Conservation (phyloP, 2,113 vertebrate species). For the Callaeas wilsoni region DNA sequence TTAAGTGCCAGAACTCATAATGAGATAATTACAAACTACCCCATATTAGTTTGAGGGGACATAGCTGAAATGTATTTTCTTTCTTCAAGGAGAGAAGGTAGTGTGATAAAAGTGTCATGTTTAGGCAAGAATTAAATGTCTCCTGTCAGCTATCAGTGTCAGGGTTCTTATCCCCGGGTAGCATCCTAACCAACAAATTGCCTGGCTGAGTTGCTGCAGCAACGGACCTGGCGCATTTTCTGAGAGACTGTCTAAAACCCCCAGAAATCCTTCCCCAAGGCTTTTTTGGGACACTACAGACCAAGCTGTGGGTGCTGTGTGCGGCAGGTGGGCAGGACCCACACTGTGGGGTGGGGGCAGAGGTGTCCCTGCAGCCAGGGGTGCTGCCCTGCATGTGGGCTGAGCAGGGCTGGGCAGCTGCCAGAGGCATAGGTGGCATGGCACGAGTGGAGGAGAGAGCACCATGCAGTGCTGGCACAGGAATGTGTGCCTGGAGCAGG, state of each 20-base stretch:
- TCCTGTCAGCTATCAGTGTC: neutral
- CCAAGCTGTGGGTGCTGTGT: neutral
- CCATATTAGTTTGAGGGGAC: neutral
- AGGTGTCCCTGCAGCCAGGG: neutral
- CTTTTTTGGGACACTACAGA: neutral
- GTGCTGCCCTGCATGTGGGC: neutral
- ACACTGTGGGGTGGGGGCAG: rapidly evolving
- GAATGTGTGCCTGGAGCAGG: neutral
- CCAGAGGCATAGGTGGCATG: rapidly evolving
- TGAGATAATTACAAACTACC: neutral
- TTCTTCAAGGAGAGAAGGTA: neutral
- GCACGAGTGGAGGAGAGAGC: neutral
- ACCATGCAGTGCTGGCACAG: neutral
- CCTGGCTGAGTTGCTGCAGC: neutral
- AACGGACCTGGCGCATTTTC: rapidly evolving
- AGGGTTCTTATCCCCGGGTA: neutral
- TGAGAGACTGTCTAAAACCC: neutral
- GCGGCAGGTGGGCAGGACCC: neutral
- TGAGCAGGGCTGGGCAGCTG: neutral
- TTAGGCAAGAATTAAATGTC: neutral
- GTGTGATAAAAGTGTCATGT: neutral
- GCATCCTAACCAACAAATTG: neutral
- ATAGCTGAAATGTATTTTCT: neutral
- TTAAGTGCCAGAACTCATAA: neutral
- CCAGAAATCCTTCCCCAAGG: neutral